Base-by-base conservation (phyloP, 2,888 invertebrate genomes). In the Griposia aprilina region DNA sequence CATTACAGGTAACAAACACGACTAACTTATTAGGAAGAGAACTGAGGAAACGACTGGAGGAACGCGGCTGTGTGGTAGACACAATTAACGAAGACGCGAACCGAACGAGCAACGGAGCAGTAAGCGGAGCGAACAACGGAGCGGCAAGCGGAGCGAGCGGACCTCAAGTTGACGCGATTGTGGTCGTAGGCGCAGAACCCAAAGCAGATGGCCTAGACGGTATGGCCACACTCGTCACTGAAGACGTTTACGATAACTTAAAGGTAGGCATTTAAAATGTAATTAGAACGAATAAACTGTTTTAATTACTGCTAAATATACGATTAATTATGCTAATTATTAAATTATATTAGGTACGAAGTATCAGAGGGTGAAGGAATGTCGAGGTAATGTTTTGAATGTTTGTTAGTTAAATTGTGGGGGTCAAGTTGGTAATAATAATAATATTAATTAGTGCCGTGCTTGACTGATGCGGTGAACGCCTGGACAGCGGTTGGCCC, bases 201-300 rank as follows among this genome's bases (percentile, higher is more conserved):
- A 91, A 90, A 48, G 76, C 88, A 17, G 88, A 90, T 11, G 93
- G 92, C 11, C 81, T 96, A 65, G 91, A 94, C 36, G 94, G 93
- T 57, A 91, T 96, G 78, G 90, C 94, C 15, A 84, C 88, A 30
- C 83, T 95, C 15, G 94, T 96, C 15, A 91, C 92, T 20, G 93
- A 94, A 81, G 96, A 96, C 78, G 92, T 96, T 50, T 93, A 94
- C 88, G 86, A 89, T 75, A 96, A 96, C 91, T 92, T 96, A 87
- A 95, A 94, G 93, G 96, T 96, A 78, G 93, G 96, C 96, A 78
- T 20, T 69, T 36, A 88, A 83, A 71, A 67, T 23, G 0, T 26
- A 60, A 68, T 55, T 60, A 66, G 30, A 57, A 41, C 20, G 52
- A 59, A n/a, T 57, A 68, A 66, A 36, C 30, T 36, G 30, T 36